Conservation (phyloP, 2,113 vertebrate species). For the Centropristis striata region DNA sequence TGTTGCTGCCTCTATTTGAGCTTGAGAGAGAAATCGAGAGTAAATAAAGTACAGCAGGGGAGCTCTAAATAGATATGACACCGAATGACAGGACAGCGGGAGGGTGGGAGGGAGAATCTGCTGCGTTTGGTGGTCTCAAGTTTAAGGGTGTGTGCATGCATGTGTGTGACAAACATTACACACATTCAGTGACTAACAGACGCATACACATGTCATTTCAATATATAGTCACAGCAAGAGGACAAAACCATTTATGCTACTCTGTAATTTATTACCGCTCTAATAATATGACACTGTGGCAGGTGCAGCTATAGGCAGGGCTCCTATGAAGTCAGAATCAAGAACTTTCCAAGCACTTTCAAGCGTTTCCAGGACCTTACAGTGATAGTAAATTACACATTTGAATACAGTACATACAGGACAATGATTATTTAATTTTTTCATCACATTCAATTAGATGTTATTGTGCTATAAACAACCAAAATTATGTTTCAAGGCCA, state of each 20-base stretch:
- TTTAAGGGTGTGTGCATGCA: constrained; percentile 58
- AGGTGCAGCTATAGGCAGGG: neutral
- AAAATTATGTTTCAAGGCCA: too few relatives aligned
- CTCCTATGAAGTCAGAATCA: too few relatives aligned
- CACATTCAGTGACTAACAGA: constrained; percentile 37
- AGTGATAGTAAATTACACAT: too few relatives aligned
- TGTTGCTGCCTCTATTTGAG: constrained; percentile 65
- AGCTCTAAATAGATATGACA: constrained; percentile 83
- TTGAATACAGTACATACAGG: too few relatives aligned
- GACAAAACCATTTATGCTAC: constrained; percentile 13
- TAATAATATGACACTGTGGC: constrained; percentile 10
- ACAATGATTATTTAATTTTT: too few relatives aligned
- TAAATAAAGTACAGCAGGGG: constrained; percentile 64
- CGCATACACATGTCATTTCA: constrained; percentile 27
- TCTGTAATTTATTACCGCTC: constrained; percentile 12
- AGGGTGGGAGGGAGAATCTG: constrained; percentile 58
- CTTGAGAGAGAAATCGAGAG: constrained; percentile 47
- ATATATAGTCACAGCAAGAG: neutral
- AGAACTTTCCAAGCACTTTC: too few relatives aligned
- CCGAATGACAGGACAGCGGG: constrained; percentile 66
- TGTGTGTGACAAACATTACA: constrained; percentile 50
- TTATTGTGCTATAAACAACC: too few relatives aligned
- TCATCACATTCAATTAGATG: too few relatives aligned
- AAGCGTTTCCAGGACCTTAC: too few relatives aligned
- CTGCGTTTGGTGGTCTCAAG: constrained; percentile 71